These are phyloP conservation scores for Pterophyllum scalare DNA, from an alignment of 2,113 vertebrate genomes.

Conservation along the genomic window DNA sequence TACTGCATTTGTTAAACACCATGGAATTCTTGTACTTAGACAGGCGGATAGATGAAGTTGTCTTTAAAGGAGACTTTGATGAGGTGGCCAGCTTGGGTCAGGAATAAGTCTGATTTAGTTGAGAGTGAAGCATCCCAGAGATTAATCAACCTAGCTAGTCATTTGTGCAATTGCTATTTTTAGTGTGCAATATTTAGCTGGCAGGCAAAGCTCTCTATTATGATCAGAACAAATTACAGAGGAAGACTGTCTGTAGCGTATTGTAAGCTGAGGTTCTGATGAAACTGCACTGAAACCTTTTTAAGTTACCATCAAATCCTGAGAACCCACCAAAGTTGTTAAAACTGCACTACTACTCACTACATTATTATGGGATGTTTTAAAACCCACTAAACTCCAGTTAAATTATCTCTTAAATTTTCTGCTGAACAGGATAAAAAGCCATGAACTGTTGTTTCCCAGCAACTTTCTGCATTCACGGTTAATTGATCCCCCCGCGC, in stretches of 20 bases:
- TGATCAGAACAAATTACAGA: not conserved
- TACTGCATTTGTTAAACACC: constrained; percentile 1
- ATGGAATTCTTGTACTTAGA: constrained; percentile 13
- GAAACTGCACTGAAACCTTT: constrained; percentile 13
- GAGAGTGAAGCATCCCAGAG: constrained; percentile 32
- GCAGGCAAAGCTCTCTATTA: constrained; percentile 6
- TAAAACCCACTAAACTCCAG: not conserved
- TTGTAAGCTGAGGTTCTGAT: not conserved
- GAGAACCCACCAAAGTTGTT: not conserved
- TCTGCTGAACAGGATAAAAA: constrained; percentile 7
- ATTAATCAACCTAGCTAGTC: constrained; percentile 23
- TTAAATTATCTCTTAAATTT: constrained; percentile 5
- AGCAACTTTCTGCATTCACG: constrained; percentile 7
- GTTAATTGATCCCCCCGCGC: constrained; percentile 58
- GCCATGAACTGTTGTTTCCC: not conserved
- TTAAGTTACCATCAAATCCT: not conserved
- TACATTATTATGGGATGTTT: not conserved
- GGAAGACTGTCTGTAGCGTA: not conserved
- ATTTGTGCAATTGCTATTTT: constrained; percentile 39
- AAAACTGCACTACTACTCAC: not conserved
- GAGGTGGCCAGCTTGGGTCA: constrained; percentile 24
- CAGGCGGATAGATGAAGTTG: constrained; percentile 25
- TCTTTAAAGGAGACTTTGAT: constrained; percentile 50
- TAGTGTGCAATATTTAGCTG: constrained; percentile 6
- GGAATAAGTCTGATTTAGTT: constrained; percentile 24